A percentile compares a stretch with the other conserved stretches of the same genome.
Evolutionary conservation across 2,113 vertebrate genomes (phyloP).

Genomic region (Pogona vitticeps): DNA sequence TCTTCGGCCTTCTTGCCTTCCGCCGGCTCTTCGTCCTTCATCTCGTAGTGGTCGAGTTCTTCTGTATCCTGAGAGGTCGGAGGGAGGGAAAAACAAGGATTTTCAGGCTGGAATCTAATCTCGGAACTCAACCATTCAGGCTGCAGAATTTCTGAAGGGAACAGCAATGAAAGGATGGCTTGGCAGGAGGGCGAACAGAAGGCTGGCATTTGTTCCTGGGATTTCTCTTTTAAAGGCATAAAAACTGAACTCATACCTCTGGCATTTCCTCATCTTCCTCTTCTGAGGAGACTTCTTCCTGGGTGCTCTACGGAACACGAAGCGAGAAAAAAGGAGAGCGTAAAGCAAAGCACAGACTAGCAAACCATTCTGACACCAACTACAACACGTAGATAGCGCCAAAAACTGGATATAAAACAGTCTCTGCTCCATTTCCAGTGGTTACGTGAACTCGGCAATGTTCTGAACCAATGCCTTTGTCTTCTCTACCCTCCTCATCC

Average conservation of each 20-base stretch:
- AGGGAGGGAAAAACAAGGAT: neutral
- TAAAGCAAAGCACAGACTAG: too few species aligned
- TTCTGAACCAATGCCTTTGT: too few species aligned
- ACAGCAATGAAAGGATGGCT: neutral
- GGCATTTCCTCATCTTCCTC: conserved; percentile 84
- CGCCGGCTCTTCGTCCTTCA: conserved; percentile 82
- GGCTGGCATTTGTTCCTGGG: neutral
- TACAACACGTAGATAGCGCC: too few species aligned
- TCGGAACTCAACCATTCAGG: neutral
- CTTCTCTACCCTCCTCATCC: too few species aligned
- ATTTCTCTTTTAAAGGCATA: too few species aligned
- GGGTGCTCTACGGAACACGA: conserved; percentile 65
- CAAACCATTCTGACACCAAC: too few species aligned
- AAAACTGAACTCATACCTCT: conserved; percentile 67
- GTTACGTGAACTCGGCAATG: too few species aligned
- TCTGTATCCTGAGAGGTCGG: conserved; percentile 74
- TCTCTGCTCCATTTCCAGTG: too few species aligned
- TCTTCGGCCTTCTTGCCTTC: conserved; percentile 81
- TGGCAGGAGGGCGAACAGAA: neutral
- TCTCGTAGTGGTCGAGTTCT: conserved; percentile 83
- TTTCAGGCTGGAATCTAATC: neutral
- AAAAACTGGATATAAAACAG: too few species aligned
- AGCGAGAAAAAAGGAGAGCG: too few species aligned
- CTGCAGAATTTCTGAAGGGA: neutral
- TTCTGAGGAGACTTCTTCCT: conserved; percentile 81